These are phyloP conservation scores for Acanthisitta chloris DNA, from an alignment of 2,113 vertebrate species.

Conservation along the genomic window DNA sequence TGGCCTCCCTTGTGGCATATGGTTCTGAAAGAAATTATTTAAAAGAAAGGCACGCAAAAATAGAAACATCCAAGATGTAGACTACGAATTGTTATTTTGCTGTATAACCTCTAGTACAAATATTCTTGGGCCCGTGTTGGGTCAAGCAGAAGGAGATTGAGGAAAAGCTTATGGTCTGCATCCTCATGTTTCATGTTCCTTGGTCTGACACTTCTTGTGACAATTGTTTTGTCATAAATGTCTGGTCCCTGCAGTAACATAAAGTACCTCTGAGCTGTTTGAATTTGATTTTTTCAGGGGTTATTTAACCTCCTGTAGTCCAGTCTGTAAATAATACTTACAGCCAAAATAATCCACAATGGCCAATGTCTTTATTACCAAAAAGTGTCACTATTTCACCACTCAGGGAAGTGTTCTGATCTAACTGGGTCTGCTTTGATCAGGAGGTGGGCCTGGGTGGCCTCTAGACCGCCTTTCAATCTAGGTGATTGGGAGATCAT, in stretches of 20 bases:
- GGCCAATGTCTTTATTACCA: background rate
- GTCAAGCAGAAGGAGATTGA: background rate
- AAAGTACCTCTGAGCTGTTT: background rate
- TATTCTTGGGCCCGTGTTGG: background rate
- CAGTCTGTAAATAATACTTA: background rate
- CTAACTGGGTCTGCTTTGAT: background rate
- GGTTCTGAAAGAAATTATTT: background rate
- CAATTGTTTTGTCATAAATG: background rate
- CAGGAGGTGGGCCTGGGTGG: background rate
- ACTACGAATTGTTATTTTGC: background rate
- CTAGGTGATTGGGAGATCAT: background rate
- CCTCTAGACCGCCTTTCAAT: background rate
- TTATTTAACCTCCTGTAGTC: background rate
- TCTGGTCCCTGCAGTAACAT: background rate
- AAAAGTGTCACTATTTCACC: background rate
- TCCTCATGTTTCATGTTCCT: background rate
- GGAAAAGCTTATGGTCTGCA: background rate
- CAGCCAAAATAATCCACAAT: background rate
- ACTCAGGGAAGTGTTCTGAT: background rate
- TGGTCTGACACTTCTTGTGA: background rate
- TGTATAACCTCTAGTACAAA: background rate
- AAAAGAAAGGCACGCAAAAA: background rate
- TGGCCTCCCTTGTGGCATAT: background rate
- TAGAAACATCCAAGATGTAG: background rate
- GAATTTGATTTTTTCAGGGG: background rate